Evolutionary conservation across 2,888 invertebrate genomes (phyloP).

Genomic region (Mesopsocus fuscifrons): DNA sequence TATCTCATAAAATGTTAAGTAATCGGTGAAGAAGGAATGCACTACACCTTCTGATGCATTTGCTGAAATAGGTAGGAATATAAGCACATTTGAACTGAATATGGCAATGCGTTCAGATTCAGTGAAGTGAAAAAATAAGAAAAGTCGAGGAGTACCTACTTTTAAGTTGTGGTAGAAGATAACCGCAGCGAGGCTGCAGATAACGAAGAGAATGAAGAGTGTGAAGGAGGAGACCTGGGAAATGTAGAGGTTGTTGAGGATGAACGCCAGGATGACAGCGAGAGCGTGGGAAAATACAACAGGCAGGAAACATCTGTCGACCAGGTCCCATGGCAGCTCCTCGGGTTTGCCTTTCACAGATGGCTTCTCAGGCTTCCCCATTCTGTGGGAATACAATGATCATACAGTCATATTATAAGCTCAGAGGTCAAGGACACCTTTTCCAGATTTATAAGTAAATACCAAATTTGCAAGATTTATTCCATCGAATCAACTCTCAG

Average conservation of each 20-base stretch:
- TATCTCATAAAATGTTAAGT: too few relatives aligned
- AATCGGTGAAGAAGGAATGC: too few relatives aligned
- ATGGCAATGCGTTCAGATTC: too few relatives aligned
- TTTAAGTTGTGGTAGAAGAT: conserved; percentile 61
- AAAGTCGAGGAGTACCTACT: too few relatives aligned
- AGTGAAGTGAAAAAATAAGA: too few relatives aligned
- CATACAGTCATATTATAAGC: too few relatives aligned
- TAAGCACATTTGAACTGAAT: too few relatives aligned
- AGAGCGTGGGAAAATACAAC: conserved; percentile 63
- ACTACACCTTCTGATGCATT: too few relatives aligned
- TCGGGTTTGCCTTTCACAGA: conserved; percentile 21
- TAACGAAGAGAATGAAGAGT: conserved; percentile 51
- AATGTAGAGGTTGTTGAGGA: conserved; percentile 49
- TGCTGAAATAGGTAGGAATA: too few relatives aligned
- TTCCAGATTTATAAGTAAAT: neutral
- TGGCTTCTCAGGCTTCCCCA: conserved; percentile 8
- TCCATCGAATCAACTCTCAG: too few relatives aligned
- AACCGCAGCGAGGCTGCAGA: conserved; percentile 51
- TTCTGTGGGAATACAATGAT: neutral
- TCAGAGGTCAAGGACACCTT: too few relatives aligned
- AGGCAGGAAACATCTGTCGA: conserved; percentile 54
- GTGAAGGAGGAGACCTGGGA: conserved; percentile 60
- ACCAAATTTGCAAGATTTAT: too few relatives aligned
- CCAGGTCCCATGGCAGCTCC: conserved; percentile 35
- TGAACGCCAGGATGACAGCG: conserved; percentile 51